Base-by-base conservation (phyloP, 2,113 vertebrate genomes). In the Corydoras sp. region DNA sequence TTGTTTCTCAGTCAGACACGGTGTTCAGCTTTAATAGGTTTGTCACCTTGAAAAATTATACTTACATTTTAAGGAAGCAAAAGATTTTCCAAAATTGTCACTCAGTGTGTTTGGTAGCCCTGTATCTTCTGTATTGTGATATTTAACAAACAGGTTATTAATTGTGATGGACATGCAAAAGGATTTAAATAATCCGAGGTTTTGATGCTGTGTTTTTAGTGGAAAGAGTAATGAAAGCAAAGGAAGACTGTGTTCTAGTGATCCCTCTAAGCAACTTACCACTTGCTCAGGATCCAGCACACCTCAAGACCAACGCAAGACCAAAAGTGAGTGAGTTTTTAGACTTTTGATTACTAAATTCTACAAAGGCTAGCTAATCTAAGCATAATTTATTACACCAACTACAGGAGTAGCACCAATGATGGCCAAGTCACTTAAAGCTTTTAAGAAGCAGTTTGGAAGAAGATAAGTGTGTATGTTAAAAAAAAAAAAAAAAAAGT, bases 361-460 rank as follows among this genome's bases (percentile, higher is more conserved):
- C 18, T 24, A 24, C 18, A 24, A 24, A 24, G 18, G 18, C 18
- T 24, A 24, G 18, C 18, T 24, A 24, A 24, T 24, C 18, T 24
- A 24, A 24, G 18, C 18, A 24, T 24, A 24, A 24, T 24, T 24
- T 24, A 24, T 24, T 24, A 24, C 18, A 24, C 18, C 18, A 24
- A 24, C 18, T 24, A 12, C 12, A 94, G 93, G 85, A 87, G 85
- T 92, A 9, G 91, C 89, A 68, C 93, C 93, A 69, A 92, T 93
- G 80, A 95, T 94, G 93, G 92, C 85, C 67, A 93, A 93, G 83
- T 90, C 91, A 54, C 79, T 94, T 75, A 92, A 87, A 81, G 85
- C 86, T 2, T 88, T 93, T 77, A 91, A 84, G 82, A 92, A 82
- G 15, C 87, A 89, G 80, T 65, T 85, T 59, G 87, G 85, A 68